A percentile compares a stretch with the other conserved stretches of the same genome.
Evolutionary conservation across 2,888 invertebrate genomes (phyloP).

Genomic region (Caenorhabditis doughertyi): DNA sequence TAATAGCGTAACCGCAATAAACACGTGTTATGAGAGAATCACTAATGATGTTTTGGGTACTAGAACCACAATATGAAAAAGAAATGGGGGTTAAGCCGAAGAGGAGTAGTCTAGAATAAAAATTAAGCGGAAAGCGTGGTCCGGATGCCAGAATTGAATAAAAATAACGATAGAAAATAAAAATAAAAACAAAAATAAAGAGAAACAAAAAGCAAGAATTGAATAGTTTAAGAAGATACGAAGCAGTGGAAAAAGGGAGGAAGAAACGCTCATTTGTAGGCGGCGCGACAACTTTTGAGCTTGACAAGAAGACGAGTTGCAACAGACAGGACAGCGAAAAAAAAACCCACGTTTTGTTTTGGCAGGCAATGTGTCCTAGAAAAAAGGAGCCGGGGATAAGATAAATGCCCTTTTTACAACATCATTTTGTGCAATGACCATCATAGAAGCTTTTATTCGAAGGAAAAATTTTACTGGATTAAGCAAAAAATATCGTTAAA

Average conservation of each 20-base stretch:
- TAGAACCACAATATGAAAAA: constrained; percentile 32
- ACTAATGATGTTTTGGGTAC: constrained; percentile 50
- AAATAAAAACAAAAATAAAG: constrained; percentile 26
- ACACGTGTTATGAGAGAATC: constrained; percentile 55
- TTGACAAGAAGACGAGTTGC: constrained; percentile 60
- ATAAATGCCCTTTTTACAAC: constrained; percentile 24
- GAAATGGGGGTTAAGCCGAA: neutral
- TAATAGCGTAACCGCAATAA: constrained; percentile 58
- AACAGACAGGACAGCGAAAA: constrained; percentile 45
- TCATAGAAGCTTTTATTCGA: neutral
- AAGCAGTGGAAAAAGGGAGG: constrained; percentile 23
- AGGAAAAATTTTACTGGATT: neutral
- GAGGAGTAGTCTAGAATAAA: neutral
- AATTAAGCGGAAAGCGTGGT: neutral
- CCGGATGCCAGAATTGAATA: constrained; percentile 5
- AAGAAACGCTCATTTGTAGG: constrained; percentile 61
- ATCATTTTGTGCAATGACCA: constrained; percentile 7
- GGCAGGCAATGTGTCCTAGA: constrained; percentile 7
- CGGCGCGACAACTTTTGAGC: constrained; percentile 66
- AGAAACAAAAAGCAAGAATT: constrained; percentile 42
- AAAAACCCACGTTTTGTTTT: constrained; percentile 52
- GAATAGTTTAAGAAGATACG: constrained; percentile 50
- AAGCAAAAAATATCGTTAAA: neutral
- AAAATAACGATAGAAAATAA: constrained; percentile 19
- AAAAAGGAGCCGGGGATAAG: constrained; percentile 21